Percentiles rank a stretch among this genome's conserved stretches.
Conservation (phyloP, 1,140 invertebrate genomes). For the Achatina immaculata region DNA sequence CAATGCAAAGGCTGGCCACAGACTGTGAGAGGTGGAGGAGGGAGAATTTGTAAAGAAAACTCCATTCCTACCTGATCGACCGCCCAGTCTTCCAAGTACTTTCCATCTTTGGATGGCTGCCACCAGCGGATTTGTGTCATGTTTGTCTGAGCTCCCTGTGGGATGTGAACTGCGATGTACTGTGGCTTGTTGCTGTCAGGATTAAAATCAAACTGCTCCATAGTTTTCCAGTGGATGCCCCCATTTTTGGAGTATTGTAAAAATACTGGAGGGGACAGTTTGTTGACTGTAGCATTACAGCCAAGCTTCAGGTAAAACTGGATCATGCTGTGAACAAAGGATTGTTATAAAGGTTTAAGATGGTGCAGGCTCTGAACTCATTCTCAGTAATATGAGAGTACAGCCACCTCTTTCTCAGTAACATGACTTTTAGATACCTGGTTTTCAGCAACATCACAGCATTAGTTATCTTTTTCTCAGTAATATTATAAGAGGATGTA, state of each 20-base stretch:
- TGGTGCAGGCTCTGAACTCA: no score
- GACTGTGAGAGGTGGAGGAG: no score
- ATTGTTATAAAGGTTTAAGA: not conserved
- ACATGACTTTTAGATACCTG: no score
- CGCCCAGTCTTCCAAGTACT: conserved; percentile 69
- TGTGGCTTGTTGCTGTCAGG: conserved; percentile 54
- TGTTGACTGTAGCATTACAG: conserved; percentile 52
- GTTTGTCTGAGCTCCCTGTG: conserved; percentile 62
- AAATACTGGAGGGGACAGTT: conserved; percentile 60
- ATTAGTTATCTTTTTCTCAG: no score
- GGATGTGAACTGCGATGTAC: conserved; percentile 67
- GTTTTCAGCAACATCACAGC: no score
- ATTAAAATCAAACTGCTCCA: conserved; percentile 69
- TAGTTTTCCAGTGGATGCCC: conserved; percentile 69
- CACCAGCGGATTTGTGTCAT: conserved; percentile 70
- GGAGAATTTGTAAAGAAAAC: no score
- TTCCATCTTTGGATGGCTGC: conserved; percentile 69
- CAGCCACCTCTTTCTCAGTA: no score
- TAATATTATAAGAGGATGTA: no score
- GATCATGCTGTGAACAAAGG: conserved; percentile 58
- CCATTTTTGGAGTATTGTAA: conserved; percentile 71
- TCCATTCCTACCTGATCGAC: conserved; percentile 67
- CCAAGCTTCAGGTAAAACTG: conserved; percentile 69
- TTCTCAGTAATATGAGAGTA: no score
- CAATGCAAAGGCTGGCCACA: no score